phyloP scores from a whole-genome alignment of 2,888 invertebrate genomes.

The Hirtodrosophila duncani region DNA sequence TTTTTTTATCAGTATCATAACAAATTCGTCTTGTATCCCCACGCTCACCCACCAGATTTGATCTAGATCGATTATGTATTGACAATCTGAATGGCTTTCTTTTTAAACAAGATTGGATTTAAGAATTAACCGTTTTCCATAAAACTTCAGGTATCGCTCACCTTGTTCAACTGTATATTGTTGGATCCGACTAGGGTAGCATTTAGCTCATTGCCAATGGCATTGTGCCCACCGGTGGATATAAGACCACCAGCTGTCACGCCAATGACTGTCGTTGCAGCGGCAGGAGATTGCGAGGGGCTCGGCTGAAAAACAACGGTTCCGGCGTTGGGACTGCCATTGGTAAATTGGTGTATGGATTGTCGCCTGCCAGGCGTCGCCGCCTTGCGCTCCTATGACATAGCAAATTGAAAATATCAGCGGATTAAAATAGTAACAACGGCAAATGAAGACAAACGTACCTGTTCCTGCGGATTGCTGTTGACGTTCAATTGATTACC shows the following conservation, averaged over 20 bases:
- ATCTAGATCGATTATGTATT: too few relatives aligned
- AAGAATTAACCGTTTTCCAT: too few relatives aligned
- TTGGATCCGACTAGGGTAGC: slow-evolving; percentile 79
- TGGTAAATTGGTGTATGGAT: slow-evolving; percentile 78
- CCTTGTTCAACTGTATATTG: slow-evolving; percentile 79
- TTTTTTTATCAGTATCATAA: too few relatives aligned
- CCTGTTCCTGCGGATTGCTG: slow-evolving; percentile 78
- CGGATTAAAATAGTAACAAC: background rate
- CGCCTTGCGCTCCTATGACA: slow-evolving; percentile 78
- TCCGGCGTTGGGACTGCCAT: slow-evolving; percentile 78
- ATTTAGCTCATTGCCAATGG: slow-evolving; percentile 78
- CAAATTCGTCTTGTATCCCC: too few relatives aligned
- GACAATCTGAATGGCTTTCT: too few relatives aligned
- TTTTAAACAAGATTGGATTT: background rate
- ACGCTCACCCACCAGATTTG: too few relatives aligned
- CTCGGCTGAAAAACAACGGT: slow-evolving; percentile 79
- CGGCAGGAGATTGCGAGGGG: slow-evolving; percentile 78
- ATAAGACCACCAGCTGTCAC: slow-evolving; percentile 74
- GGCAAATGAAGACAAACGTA: slow-evolving; percentile 37
- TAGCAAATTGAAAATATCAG: background rate
- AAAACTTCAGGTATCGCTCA: too few relatives aligned
- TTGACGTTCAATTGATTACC: slow-evolving; percentile 77
- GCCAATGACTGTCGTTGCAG: slow-evolving; percentile 77
- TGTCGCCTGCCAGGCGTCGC: slow-evolving; percentile 79
- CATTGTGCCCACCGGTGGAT: slow-evolving; percentile 52